Evolutionary conservation across 2,888 invertebrate species (phyloP).

Genomic region (Drosophila differens): DNA sequence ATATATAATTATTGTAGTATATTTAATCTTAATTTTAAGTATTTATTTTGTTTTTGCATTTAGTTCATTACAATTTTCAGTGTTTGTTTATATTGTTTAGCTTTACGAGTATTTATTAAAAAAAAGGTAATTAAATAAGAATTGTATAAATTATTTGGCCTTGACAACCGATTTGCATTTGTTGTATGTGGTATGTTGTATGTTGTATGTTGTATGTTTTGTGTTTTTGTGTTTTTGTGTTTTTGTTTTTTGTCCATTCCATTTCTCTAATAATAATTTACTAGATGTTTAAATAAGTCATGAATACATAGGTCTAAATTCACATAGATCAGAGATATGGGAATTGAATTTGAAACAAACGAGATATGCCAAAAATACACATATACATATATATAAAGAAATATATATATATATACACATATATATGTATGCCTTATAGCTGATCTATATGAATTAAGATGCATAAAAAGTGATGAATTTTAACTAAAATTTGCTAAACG

Average conservation of each 20-base stretch:
- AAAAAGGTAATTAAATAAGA: constrained; percentile 53
- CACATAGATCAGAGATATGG: constrained; percentile 50
- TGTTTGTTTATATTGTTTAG: constrained; percentile 40
- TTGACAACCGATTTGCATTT: constrained; percentile 65
- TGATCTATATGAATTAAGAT: constrained; percentile 55
- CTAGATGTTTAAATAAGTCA: constrained; percentile 47
- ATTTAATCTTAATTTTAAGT: constrained; percentile 47
- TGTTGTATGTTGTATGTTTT: constrained; percentile 3
- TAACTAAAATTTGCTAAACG: constrained; percentile 43
- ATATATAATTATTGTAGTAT: constrained; percentile 54
- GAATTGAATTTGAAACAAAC: constrained; percentile 11
- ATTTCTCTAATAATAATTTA: constrained; percentile 62
- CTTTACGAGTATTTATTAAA: constrained; percentile 40
- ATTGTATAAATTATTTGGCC: constrained; percentile 67
- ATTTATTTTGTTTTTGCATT: constrained; percentile 48
- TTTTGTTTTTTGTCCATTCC: constrained; percentile 36
- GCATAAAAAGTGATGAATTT: constrained; percentile 38
- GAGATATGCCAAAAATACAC: constrained; percentile 4
- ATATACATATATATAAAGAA: not conserved
- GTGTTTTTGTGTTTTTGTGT: not conserved
- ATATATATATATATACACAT: not conserved
- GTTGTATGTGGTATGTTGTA: constrained; percentile 19
- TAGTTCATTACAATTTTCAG: constrained; percentile 52
- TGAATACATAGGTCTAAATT: constrained; percentile 53
- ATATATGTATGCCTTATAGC: constrained; percentile 12